Conservation (phyloP, 2,113 vertebrate genomes). For the Syngnathus scovelli region DNA sequence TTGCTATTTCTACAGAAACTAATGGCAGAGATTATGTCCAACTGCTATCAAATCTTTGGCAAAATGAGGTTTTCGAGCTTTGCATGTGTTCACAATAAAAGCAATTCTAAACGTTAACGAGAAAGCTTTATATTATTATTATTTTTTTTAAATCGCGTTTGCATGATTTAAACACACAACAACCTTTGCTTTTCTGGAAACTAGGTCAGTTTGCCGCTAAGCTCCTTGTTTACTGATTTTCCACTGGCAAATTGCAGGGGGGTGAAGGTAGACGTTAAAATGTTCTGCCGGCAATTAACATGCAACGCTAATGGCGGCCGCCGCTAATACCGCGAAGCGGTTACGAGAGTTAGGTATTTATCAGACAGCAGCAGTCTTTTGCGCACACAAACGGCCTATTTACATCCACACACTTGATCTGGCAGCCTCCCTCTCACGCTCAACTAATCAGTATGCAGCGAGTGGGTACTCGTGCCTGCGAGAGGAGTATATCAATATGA, state of each 20-base stretch:
- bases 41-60: background rate
- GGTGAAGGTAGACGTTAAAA: background rate
- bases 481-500: slow-evolving; percentile 56
- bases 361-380: slow-evolving; percentile 19
- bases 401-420: slow-evolving; percentile 1
- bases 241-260: slow-evolving; percentile 40
- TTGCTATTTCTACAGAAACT: no score
- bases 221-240: slow-evolving; percentile 25
- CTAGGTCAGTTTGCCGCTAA: slow-evolving; percentile 2
- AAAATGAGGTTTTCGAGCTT: no score
- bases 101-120: background rate
- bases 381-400: slow-evolving; percentile 7
- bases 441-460: slow-evolving; percentile 53
- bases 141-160: background rate
- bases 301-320: background rate
- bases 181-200: background rate
- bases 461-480: slow-evolving; percentile 26
- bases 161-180: background rate
- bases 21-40: background rate
- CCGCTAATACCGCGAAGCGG: background rate
- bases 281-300: slow-evolving; percentile 13
- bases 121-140: no score
- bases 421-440: slow-evolving; percentile 5
- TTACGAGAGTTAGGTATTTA: slow-evolving; percentile 32
- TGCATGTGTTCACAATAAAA: background rate